Evolutionary conservation across 1,140 invertebrate species (phyloP), one percentile per base, ranked within the genome.

Genomic region (Dreissena rostriformis): DNA sequence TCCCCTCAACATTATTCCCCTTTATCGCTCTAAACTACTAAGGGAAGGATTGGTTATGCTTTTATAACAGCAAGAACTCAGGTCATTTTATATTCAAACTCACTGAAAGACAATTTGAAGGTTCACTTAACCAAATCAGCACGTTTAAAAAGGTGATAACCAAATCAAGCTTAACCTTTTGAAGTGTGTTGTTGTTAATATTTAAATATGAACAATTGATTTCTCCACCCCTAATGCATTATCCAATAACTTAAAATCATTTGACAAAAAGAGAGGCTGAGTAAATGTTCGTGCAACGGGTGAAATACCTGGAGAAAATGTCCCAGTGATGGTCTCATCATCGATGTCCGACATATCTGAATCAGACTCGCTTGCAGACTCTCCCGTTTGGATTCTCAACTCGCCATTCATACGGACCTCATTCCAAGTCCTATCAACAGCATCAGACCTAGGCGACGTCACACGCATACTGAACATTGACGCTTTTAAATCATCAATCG

Each of bases 251-350:
- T 22, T 6, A 68, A 29, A 28, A 5, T 7, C 6, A 26, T 39
- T 1, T n/a, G 49, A 53, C 7, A 71, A 49, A 14, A 49, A 19
- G 49, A 28, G n/a, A n/a, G n/a, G n/a, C n/a, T n/a, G n/a, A n/a
- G n/a, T n/a, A n/a, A n/a, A n/a, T n/a, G n/a, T n/a, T n/a, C n/a
- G n/a, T n/a, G n/a, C n/a, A n/a, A n/a, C n/a, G n/a, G n/a, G n/a
- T n/a, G n/a, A 72, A 73, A 66, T 63, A 88, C 85, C 85, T 85
- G 83, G 86, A 52, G 87, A 80, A 72, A 88, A 88, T 39, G 81
- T 86, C 80, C 55, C 15, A 65, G 71, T 39, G 26, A 51, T 19
- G 12, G 15, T 22, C 70, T 87, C 85, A 74, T 86, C 82, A 66
- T 83, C 82, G 2, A 39, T 39, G 39, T 39, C 39, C 12, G 87